Evolutionary conservation across 2,797 vertebrate genomes (phyloP).

Genomic region (Schizopygopsis malacanthus): DNA sequence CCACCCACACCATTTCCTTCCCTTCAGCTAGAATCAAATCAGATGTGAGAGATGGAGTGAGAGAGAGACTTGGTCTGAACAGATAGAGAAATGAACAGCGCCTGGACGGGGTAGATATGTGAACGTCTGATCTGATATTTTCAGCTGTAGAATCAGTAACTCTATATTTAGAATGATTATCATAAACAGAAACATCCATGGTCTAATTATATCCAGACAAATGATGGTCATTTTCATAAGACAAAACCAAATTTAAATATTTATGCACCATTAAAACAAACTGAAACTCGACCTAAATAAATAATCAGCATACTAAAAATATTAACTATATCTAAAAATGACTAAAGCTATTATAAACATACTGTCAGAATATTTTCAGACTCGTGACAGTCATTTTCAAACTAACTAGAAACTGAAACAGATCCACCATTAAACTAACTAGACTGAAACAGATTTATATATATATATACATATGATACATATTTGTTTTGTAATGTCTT

Average conservation of each 20-base stretch:
- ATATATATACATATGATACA: neutral
- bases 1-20: conserved; percentile 29
- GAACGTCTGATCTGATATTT: neutral
- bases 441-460: no score
- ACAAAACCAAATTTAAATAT: neutral
- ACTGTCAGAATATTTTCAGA: no score
- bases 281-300: neutral
- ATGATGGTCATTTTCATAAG: neutral
- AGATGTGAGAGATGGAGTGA: conserved; percentile 1
- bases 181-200: neutral
- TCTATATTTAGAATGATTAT: neutral
- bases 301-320: neutral
- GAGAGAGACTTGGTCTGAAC: neutral
- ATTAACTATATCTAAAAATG: no score
- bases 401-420: no score
- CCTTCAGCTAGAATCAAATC: conserved; percentile 27
- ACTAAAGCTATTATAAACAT: no score
- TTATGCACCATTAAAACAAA: neutral
- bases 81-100: neutral
- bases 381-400: no score
- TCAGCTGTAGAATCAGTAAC: conserved; percentile 1
- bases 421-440: no score
- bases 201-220: neutral
- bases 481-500: neutral
- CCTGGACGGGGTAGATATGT: neutral